These are phyloP conservation scores for Thryonomys swinderianus DNA, from an alignment of 2,113 vertebrate species.

Conservation along the genomic window DNA sequence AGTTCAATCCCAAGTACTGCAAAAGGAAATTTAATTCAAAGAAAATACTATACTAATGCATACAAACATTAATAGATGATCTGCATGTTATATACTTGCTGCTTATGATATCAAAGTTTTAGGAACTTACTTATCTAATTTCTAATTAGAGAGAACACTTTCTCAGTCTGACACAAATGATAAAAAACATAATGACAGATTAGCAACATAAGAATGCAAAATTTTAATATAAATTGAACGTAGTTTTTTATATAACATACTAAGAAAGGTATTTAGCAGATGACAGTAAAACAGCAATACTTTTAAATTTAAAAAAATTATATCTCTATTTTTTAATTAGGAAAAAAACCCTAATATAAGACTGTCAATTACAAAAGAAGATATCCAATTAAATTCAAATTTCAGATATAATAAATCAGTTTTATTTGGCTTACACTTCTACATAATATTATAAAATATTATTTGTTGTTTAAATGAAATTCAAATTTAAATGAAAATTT, in stretches of 20 bases:
- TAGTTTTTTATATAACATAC: background rate
- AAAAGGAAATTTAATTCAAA: background rate
- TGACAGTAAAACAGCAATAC: constrained; percentile 39
- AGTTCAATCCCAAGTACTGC: no score
- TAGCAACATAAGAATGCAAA: constrained; percentile 8
- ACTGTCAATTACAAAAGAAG: background rate
- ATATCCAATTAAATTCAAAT: constrained; percentile 11
- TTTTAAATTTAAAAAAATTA: background rate
- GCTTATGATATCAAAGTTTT: background rate
- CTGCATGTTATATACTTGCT: background rate
- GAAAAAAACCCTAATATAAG: background rate
- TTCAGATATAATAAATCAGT: constrained; percentile 24
- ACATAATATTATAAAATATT: background rate
- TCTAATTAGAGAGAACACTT: background rate
- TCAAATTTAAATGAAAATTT: background rate
- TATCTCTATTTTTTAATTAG: background rate
- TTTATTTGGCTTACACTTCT: background rate
- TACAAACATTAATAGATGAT: background rate
- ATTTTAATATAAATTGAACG: background rate
- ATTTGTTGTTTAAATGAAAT: constrained; percentile 38
- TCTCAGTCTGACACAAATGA: constrained; percentile 30
- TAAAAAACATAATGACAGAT: background rate
- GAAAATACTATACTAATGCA: background rate
- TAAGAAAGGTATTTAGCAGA: background rate
- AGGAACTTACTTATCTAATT: constrained; percentile 21